phyloP scores from a whole-genome alignment of 2,797 vertebrate species.

The Squalus acanthias region DNA sequence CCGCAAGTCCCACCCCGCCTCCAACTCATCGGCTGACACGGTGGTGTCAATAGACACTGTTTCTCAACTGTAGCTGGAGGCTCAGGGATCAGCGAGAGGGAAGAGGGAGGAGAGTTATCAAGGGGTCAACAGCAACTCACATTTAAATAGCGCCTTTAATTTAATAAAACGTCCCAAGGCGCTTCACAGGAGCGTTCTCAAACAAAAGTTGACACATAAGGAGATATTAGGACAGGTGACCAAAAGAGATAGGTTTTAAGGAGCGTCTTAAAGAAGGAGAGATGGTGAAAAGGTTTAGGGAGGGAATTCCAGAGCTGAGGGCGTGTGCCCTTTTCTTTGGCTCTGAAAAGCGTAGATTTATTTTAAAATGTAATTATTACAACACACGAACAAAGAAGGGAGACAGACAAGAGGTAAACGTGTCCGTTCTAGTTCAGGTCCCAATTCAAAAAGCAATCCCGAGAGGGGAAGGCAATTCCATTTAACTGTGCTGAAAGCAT shows the following conservation, averaged over 20 bases:
- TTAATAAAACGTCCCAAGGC: not conserved
- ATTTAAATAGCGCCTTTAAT: not conserved
- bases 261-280: not conserved
- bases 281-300: not conserved
- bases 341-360: not conserved
- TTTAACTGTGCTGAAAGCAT: not conserved
- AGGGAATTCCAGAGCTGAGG: not conserved
- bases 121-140: too few relatives aligned
- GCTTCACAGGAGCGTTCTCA: not conserved
- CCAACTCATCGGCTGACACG: too few relatives aligned
- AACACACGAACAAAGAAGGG: not conserved
- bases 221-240: not conserved
- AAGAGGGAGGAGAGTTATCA: too few relatives aligned
- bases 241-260: not conserved
- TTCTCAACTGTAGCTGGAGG: too few relatives aligned
- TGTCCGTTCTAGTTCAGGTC: not conserved
- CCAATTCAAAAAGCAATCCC: not conserved
- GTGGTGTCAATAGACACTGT: too few relatives aligned
- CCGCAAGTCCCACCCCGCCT: too few relatives aligned
- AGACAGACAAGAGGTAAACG: not conserved
- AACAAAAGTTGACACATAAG: not conserved
- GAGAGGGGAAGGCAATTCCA: not conserved
- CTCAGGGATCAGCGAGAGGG: too few relatives aligned
- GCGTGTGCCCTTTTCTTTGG: not conserved
- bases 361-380: not conserved